phyloP scores from a whole-genome alignment of 2,797 vertebrate species.

The Numenius phaeopus region DNA sequence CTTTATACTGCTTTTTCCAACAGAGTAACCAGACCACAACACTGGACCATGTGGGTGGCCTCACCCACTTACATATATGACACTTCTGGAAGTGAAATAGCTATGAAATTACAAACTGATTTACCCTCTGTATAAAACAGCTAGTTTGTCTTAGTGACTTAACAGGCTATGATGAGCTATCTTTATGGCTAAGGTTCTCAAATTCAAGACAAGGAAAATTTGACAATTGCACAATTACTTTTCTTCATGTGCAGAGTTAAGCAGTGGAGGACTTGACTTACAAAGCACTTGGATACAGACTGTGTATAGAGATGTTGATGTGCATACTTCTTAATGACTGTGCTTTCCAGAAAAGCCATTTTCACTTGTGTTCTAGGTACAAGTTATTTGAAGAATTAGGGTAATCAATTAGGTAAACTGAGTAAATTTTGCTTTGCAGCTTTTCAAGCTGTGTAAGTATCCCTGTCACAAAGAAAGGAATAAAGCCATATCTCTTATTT shows the following conservation, averaged over 20 bases:
- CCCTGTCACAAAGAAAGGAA: background rate
- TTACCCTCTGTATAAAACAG: slow-evolving; percentile 20
- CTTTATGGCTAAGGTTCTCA: slow-evolving; percentile 18
- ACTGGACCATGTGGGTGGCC: slow-evolving; percentile 77
- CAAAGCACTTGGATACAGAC: background rate
- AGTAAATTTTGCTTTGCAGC: background rate
- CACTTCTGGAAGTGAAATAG: slow-evolving; percentile 48
- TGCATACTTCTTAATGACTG: background rate
- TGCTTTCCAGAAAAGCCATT: background rate
- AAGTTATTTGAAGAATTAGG: background rate
- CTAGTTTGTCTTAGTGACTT: slow-evolving; percentile 37
- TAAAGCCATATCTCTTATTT: background rate
- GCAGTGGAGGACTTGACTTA: background rate
- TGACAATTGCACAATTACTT: background rate
- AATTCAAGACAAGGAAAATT: slow-evolving; percentile 36
- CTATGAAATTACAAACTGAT: slow-evolving; percentile 55
- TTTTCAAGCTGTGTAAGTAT: background rate
- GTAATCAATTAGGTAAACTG: background rate
- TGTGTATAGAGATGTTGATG: background rate
- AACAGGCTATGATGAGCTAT: background rate
- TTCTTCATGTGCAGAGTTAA: background rate
- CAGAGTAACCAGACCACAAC: slow-evolving; percentile 74
- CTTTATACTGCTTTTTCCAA: slow-evolving; percentile 71
- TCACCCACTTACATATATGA: slow-evolving; percentile 17
- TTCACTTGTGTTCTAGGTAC: background rate